Percentiles rank a stretch among this genome's conserved stretches.
These are phyloP conservation scores for Eptatretus burgeri DNA, from an alignment of 2,113 vertebrate genomes.

Conservation along the genomic window DNA sequence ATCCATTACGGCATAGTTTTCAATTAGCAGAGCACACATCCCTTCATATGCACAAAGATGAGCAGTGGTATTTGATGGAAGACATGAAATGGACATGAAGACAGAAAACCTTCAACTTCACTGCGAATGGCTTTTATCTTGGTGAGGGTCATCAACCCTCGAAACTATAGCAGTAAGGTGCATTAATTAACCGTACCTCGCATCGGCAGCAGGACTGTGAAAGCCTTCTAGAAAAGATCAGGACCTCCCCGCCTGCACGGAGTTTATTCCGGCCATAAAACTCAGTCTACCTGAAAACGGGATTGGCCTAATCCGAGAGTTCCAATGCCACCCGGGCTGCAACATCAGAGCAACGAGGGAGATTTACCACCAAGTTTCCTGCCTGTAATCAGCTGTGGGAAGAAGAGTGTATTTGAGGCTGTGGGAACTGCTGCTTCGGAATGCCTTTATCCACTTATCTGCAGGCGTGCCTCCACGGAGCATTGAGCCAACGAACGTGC, in stretches of 20 bases:
- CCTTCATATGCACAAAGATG: too few relatives aligned
- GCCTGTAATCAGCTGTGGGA: not conserved
- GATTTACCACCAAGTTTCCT: conserved; percentile 6
- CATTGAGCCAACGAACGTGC: not conserved
- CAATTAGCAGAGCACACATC: too few relatives aligned
- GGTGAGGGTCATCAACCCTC: too few relatives aligned
- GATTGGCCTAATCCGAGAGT: not conserved
- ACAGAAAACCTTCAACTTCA: too few relatives aligned
- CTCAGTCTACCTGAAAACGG: conserved; percentile 6
- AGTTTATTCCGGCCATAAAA: conserved; percentile 5
- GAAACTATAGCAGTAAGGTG: too few relatives aligned
- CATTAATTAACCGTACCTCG: too few relatives aligned
- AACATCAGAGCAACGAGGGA: not conserved
- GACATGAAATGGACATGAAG: too few relatives aligned
- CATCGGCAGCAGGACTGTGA: too few relatives aligned
- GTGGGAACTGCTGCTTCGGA: conserved; percentile 2
- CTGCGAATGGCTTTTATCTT: too few relatives aligned
- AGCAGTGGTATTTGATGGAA: too few relatives aligned
- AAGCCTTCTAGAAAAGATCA: too few relatives aligned
- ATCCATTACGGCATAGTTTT: too few relatives aligned
- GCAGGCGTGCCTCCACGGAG: not conserved
- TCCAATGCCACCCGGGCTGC: conserved; percentile 4
- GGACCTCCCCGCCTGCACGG: not conserved
- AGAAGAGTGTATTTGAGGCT: not conserved
- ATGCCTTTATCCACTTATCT: conserved; percentile 1